phyloP scores from a whole-genome alignment of 2,888 invertebrate species.

The Scaptomyza flava region DNA sequence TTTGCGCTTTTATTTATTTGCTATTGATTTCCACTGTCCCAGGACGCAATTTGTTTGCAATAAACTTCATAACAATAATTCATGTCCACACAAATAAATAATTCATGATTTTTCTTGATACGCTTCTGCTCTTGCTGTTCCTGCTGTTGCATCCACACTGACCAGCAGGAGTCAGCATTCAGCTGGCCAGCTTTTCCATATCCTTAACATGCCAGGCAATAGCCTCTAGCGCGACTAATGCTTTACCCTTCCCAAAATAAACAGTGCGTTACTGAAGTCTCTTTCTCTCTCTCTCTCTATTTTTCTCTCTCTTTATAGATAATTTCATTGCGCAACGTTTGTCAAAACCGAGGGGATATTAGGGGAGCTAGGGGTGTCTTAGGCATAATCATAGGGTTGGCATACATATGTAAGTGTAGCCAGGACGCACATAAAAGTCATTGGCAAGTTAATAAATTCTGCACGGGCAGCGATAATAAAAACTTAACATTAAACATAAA shows the following conservation, averaged over 20 bases:
- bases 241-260: conserved; percentile 32
- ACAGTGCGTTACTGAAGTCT: conserved; percentile 24
- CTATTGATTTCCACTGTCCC: conserved; percentile 80
- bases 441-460: conserved; percentile 63
- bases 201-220: not conserved
- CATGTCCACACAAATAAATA: conserved; percentile 81
- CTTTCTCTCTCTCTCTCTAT: conserved; percentile 1
- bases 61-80: conserved; percentile 82
- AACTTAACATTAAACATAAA: conserved; percentile 77
- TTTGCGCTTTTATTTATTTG: conserved; percentile 80
- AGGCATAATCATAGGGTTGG: conserved; percentile 10
- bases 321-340: conserved; percentile 50
- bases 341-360: conserved; percentile 4
- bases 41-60: conserved; percentile 82
- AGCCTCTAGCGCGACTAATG: conserved; percentile 40
- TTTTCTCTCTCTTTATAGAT: conserved; percentile 34
- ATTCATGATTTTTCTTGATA: conserved; percentile 71
- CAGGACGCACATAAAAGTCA: conserved; percentile 57
- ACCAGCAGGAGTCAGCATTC: conserved; percentile 20
- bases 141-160: conserved; percentile 8
- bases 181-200: not conserved
- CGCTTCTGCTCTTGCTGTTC: conserved; percentile 20
- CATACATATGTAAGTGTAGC: not conserved
- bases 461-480: conserved; percentile 64
- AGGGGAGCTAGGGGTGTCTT: not conserved